These are phyloP conservation scores for Pegoplata infirma DNA, from an alignment of 2,888 invertebrate species.

Conservation along the genomic window DNA sequence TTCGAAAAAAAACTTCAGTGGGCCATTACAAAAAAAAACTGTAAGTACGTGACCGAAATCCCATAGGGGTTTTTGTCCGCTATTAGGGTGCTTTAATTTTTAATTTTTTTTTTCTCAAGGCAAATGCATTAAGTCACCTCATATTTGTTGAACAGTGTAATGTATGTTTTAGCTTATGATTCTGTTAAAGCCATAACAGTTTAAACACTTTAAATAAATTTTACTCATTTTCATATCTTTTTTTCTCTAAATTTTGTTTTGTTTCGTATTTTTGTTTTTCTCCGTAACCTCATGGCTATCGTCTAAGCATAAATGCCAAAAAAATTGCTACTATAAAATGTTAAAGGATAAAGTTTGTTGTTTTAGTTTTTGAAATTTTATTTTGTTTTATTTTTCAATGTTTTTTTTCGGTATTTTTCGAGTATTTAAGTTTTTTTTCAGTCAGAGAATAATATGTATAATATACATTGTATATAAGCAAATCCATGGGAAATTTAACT, in stretches of 20 bases:
- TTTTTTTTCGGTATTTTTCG: not conserved
- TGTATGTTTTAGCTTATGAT: slow-evolving; percentile 34
- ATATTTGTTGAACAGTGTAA: too few species aligned
- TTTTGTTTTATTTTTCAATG: not conserved
- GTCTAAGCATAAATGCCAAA: slow-evolving; percentile 55
- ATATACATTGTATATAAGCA: too few species aligned
- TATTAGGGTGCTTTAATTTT: too few species aligned
- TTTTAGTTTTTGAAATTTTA: slow-evolving; percentile 22
- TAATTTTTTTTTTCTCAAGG: too few species aligned
- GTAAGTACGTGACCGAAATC: too few species aligned
- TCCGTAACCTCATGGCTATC: slow-evolving; percentile 29
- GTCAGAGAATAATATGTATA: too few species aligned
- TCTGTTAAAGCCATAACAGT: slow-evolving; percentile 61
- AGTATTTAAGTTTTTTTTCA: not conserved
- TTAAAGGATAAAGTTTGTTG: slow-evolving; percentile 58
- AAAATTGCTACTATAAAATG: slow-evolving; percentile 47
- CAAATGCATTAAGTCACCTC: too few species aligned
- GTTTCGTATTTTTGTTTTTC: not conserved
- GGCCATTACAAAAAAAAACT: too few species aligned
- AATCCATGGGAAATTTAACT: too few species aligned
- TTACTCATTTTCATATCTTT: slow-evolving; percentile 54
- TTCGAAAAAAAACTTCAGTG: too few species aligned
- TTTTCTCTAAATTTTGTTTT: slow-evolving; percentile 28
- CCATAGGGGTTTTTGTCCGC: too few species aligned
- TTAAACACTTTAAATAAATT: slow-evolving; percentile 62